Base-by-base conservation (phyloP, 2,113 vertebrate species). In the Mormoops blainvillei region DNA sequence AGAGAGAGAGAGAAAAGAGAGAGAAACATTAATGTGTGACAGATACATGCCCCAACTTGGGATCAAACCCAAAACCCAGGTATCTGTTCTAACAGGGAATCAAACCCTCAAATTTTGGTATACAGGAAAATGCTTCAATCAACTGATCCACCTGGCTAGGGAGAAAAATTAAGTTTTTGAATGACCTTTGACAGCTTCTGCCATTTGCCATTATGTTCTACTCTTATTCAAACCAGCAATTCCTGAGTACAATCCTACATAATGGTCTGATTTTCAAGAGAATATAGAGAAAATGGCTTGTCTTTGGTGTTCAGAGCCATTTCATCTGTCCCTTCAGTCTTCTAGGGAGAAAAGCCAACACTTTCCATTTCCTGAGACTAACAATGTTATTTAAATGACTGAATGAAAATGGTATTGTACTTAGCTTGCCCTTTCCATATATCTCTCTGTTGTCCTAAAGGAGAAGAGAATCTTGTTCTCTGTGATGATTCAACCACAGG, bases 301-400 rank as follows among this genome's bases (percentile, higher is more conserved):
- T 41, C 50, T 8, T 91, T 88, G 36, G 50, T 87, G 4, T 84
- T 94, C 36, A 87, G 45, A 97, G 43, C 7, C 38, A 82, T 91
- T 95, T 94, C 18, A 84, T 85, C 45, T 38, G 80, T n/a, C n/a
- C 48, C 68, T 76, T 94, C 41, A 74, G 84, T 93, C 3, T 96
- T 89, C 45, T 31, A 76, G n/a, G 18, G 14, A 74, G 33, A 92
- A 77, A 89, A 54, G 71, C 22, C 24, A 89, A 71, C 12, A 54
- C 28, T 56, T 95, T 41, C 24, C 48, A 26, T 88, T 92, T 95
- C 77, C 31, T 76, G 36, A 97, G 81, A 94, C 68, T 43, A 80
- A 92, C 73, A 63, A 45, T 94, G 85, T 85, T 36, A 1, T 74
- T 31, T 73, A 92, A 94, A 95, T 56, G 50, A 28, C 26, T 84